Conservation (phyloP, 2,797 vertebrate genomes). For the Sciurus vulgaris region DNA sequence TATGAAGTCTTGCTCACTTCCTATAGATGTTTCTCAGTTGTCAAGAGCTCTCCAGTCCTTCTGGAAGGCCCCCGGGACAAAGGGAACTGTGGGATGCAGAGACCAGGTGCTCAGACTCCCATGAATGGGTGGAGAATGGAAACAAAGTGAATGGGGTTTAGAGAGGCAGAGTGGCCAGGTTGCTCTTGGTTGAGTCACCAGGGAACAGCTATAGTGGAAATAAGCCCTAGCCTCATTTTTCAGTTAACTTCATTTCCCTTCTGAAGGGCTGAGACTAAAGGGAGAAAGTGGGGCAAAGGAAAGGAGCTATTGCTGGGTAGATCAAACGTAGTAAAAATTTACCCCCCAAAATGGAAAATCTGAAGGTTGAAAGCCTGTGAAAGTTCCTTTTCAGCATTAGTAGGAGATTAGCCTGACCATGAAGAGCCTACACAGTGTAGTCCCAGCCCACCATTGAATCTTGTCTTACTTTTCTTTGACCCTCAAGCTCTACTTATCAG, state of each 20-base stretch:
- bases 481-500: neutral
- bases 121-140: neutral
- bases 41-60: slow-evolving; percentile 45
- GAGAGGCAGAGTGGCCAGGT: neutral
- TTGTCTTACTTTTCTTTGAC: slow-evolving; percentile 14
- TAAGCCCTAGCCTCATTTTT: slow-evolving; percentile 37
- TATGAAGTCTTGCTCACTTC: slow-evolving; percentile 53
- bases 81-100: neutral
- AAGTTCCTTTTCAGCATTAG: slow-evolving; percentile 22
- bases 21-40: slow-evolving; percentile 16
- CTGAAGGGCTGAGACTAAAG: neutral
- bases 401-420: slow-evolving; percentile 2
- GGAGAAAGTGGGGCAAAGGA: neutral
- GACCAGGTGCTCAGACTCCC: neutral
- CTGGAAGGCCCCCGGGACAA: slow-evolving; percentile 10
- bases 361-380: neutral
- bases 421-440: neutral
- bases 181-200: neutral
- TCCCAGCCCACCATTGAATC: neutral
- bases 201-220: slow-evolving; percentile 14
- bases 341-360: neutral
- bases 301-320: neutral
- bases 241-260: slow-evolving; percentile 18
- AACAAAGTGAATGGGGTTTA: slow-evolving; percentile 1
- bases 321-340: slow-evolving; percentile 38